Evolutionary conservation across 2,113 vertebrate species (phyloP).

Genomic region (Epinephelus fuscoguttatus): DNA sequence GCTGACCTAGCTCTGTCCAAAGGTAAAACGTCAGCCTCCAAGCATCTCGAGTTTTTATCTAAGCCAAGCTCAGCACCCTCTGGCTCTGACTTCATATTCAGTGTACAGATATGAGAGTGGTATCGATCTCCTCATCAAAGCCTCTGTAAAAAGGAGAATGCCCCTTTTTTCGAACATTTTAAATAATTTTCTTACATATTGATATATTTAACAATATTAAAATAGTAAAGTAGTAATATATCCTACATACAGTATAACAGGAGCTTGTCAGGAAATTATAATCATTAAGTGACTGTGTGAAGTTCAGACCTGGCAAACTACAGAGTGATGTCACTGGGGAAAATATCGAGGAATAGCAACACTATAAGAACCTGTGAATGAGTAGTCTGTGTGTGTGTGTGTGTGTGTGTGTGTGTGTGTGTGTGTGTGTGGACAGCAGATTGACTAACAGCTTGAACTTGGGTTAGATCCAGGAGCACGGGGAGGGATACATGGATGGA

Average conservation of each 20-base stretch:
- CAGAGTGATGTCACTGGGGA: conserved; percentile 36
- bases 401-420: conserved; percentile 49
- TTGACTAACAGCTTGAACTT: conserved; percentile 84
- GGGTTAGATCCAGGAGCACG: conserved; percentile 74
- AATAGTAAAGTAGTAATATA: not conserved
- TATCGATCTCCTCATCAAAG: not conserved
- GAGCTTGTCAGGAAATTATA: not conserved
- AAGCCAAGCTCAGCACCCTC: not conserved
- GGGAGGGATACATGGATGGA: conserved; percentile 76
- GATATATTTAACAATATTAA: not conserved
- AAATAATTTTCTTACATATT: not conserved
- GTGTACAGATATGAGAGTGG: not conserved
- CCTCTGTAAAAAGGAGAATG: not conserved
- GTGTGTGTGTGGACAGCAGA: conserved; percentile 72
- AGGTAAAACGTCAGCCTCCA: not conserved
- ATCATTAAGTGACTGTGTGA: conserved; percentile 9
- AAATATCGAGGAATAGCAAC: conserved; percentile 36
- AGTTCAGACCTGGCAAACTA: conserved; percentile 23
- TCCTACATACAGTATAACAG: not conserved
- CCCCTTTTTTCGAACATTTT: not conserved
- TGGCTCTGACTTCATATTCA: not conserved
- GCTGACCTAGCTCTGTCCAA: not conserved
- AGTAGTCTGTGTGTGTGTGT: conserved; percentile 37
- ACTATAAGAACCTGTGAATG: conserved; percentile 59
- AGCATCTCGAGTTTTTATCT: not conserved